phyloP scores from a whole-genome alignment of 1,140 invertebrate genomes.

The Phymorhynchus buccinoides region DNA sequence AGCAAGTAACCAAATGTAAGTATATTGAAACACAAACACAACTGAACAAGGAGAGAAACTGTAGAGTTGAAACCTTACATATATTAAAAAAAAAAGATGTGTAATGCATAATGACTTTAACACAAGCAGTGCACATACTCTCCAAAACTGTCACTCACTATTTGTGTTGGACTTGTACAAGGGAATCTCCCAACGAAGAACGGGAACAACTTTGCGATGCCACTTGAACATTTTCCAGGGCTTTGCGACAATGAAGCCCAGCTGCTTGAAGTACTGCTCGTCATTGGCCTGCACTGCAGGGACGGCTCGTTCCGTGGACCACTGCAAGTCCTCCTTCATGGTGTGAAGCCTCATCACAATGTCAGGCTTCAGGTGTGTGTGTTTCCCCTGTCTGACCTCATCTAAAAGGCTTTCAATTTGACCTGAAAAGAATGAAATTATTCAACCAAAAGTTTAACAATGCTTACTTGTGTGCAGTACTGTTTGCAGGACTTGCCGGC shows the following conservation, averaged over 20 bases:
- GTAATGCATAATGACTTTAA: too few relatives aligned
- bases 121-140: too few relatives aligned
- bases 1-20: too few relatives aligned
- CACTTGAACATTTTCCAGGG: conserved; percentile 63
- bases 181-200: conserved; percentile 50
- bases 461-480: too few relatives aligned
- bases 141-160: conserved; percentile 40
- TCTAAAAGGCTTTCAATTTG: conserved; percentile 59
- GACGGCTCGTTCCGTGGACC: conserved; percentile 53
- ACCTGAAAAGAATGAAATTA: conserved; percentile 56
- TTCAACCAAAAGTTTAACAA: too few relatives aligned
- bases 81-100: too few relatives aligned
- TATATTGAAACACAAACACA: too few relatives aligned
- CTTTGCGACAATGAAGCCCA: conserved; percentile 55
- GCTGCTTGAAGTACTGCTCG: conserved; percentile 58
- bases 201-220: conserved; percentile 49
- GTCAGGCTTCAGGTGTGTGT: conserved; percentile 44
- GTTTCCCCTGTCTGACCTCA: conserved; percentile 53
- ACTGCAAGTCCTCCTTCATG: conserved; percentile 50
- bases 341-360: conserved; percentile 46
- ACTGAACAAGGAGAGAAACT: too few relatives aligned
- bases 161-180: conserved; percentile 49
- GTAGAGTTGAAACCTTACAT: too few relatives aligned
- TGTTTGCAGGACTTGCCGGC: too few relatives aligned
- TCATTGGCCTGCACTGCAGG: conserved; percentile 61